Base-by-base conservation (phyloP, 2,888 invertebrate species). In the Podabrus alpinus region DNA sequence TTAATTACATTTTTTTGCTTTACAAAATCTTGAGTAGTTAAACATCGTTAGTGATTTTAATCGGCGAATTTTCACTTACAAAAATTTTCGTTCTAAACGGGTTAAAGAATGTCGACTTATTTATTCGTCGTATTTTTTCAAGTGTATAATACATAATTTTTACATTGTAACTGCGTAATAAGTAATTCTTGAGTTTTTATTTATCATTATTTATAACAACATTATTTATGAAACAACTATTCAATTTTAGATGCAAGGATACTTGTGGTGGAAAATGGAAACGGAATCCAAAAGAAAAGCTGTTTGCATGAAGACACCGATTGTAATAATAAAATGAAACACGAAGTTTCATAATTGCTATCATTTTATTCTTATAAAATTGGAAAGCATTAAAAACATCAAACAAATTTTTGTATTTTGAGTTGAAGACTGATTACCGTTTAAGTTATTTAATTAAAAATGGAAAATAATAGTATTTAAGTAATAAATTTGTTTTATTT, bases 261-360 rank as follows among this genome's bases (percentile, higher is more conserved):
- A 73, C 61, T 61, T 80, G 24, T 70, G 72, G 59, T 80, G 80
- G 80, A 74, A 64, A 45, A 64, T 79, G 19, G 59, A 60, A 16
- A 76, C 76, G 11, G 78, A 79, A 17, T 68, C 59, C 15, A 68
- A 69, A 2, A 24, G 45, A n/a, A 15, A 67, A 19, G 73, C 79
- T 13, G 25, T 80, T 24, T 80, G 80, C 68, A 77, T 80, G 73
- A 69, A 78, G 64, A 79, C 79, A n/a, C 59, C 16, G 2, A 64
- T 74, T 9, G n/a, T 24, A 61, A 21, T 72, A 16, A 19, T 21
- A 61, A 19, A 59, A 68, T 45, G 45, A 45, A n/a, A n/a, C n/a
- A n/a, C 5, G 7, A 2, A n/a, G 45, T 45, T n/a, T 1, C n/a
- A n/a, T n/a, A 45, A n/a, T 45, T 7, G 45, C 45, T n/a, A 45